These are phyloP conservation scores for Saccopteryx bilineata DNA, from an alignment of 2,113 vertebrate species.

Conservation along the genomic window DNA sequence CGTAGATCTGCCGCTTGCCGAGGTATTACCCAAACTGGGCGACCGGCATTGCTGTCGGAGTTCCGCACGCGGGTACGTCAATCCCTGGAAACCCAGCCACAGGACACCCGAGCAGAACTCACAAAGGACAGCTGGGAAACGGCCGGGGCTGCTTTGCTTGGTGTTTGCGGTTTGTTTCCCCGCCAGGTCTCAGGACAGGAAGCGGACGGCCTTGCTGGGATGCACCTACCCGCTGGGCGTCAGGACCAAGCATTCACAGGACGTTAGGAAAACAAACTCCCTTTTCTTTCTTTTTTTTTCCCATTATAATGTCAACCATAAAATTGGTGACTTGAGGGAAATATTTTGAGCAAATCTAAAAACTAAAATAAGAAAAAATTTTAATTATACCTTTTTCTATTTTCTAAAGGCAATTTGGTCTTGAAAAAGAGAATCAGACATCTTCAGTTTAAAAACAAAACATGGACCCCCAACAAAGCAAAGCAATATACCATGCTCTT, in stretches of 20 bases:
- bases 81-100: conserved; percentile 8
- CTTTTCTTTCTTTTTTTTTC: background rate
- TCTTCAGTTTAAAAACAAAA: conserved; percentile 53
- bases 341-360: conserved; percentile 42
- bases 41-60: background rate
- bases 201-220: background rate
- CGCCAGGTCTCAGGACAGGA: conserved; percentile 39
- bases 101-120: background rate
- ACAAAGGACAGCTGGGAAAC: background rate
- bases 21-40: conserved; percentile 11
- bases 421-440: conserved; percentile 16
- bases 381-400: background rate
- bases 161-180: conserved; percentile 14
- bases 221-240: conserved; percentile 25
- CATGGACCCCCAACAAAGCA: background rate
- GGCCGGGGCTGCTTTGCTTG: background rate
- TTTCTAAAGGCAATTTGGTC: conserved; percentile 18
- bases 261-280: background rate
- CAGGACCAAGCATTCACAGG: background rate
- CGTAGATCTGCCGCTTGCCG: background rate
- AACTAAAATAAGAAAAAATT: background rate
- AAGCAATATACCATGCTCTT: background rate
- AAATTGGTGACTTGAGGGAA: background rate
- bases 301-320: background rate
- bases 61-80: background rate